Conservation (phyloP, 2,888 invertebrate genomes). For the Synergus itoensis region DNA sequence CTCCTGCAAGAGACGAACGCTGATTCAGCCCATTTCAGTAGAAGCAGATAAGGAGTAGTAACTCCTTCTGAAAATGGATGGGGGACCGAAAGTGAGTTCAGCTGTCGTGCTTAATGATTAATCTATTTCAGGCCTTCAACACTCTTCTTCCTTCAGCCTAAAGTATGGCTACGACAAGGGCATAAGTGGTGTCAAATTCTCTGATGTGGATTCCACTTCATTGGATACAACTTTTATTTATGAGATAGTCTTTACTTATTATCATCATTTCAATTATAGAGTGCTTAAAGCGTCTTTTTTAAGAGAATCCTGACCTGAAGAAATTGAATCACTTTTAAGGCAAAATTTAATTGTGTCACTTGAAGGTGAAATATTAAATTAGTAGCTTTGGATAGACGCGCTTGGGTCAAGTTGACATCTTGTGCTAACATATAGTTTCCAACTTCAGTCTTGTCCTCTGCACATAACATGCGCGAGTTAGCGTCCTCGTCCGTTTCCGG, state of each 20-base stretch:
- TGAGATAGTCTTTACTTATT: background rate
- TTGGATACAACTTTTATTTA: background rate
- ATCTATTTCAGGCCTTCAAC: constrained; percentile 30
- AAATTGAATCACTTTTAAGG: too few species aligned
- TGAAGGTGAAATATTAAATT: background rate
- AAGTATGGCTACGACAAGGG: background rate
- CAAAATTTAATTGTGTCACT: background rate
- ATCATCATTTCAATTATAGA: background rate
- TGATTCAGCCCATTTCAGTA: constrained; percentile 33
- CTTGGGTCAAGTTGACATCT: constrained; percentile 27
- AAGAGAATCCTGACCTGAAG: background rate
- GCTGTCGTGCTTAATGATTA: constrained; percentile 37
- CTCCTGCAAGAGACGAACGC: constrained; percentile 25
- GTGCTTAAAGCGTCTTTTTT: background rate
- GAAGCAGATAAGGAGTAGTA: constrained; percentile 34
- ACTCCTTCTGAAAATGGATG: constrained; percentile 32
- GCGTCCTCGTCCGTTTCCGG: constrained; percentile 39
- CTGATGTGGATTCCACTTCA: background rate
- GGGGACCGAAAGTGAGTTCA: constrained; percentile 20
- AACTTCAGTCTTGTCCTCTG: background rate
- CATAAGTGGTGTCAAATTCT: background rate
- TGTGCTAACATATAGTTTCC: constrained; percentile 9
- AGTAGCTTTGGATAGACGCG: background rate
- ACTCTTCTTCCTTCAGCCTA: constrained; percentile 11
- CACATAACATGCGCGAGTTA: constrained; percentile 30